Evolutionary conservation across 2,888 invertebrate genomes (phyloP).

Genomic region (Thyatira batis): DNA sequence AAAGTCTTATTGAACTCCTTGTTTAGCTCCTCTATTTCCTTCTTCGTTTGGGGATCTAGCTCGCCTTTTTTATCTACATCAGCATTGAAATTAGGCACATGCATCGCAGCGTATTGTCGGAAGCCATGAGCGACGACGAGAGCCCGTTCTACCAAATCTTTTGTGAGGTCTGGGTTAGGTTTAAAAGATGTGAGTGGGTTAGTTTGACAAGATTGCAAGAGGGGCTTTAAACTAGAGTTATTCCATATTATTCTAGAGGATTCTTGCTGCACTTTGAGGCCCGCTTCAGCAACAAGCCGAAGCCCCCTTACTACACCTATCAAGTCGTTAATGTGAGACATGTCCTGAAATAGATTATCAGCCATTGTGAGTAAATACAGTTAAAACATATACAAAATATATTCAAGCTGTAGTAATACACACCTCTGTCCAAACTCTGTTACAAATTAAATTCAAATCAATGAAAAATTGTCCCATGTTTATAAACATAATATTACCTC

Average conservation of each 20-base stretch:
- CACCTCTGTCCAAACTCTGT: not conserved
- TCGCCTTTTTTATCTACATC: conserved; percentile 35
- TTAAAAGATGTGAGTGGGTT: conserved; percentile 52
- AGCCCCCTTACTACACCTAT: conserved; percentile 86
- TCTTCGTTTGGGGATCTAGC: conserved; percentile 60
- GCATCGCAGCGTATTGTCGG: conserved; percentile 79
- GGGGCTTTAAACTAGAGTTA: conserved; percentile 86
- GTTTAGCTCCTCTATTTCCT: conserved; percentile 72
- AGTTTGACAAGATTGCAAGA: conserved; percentile 58
- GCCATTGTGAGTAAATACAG: conserved; percentile 29
- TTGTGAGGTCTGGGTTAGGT: conserved; percentile 48
- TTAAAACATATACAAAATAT: conserved; percentile 4
- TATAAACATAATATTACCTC: not conserved
- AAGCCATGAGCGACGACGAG: conserved; percentile 88
- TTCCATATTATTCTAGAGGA: conserved; percentile 83
- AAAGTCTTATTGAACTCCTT: conserved; percentile 72
- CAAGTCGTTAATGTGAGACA: conserved; percentile 85
- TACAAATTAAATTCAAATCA: not conserved
- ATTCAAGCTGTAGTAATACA: not conserved
- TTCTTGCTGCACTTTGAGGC: conserved; percentile 85
- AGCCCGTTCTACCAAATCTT: conserved; percentile 83
- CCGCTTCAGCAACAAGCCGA: conserved; percentile 85
- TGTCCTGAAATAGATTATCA: conserved; percentile 67
- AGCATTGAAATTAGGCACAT: conserved; percentile 54
- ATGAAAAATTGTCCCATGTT: not conserved